These are phyloP conservation scores for Erebia epiphron DNA, from an alignment of 2,888 invertebrate species.

Conservation along the genomic window DNA sequence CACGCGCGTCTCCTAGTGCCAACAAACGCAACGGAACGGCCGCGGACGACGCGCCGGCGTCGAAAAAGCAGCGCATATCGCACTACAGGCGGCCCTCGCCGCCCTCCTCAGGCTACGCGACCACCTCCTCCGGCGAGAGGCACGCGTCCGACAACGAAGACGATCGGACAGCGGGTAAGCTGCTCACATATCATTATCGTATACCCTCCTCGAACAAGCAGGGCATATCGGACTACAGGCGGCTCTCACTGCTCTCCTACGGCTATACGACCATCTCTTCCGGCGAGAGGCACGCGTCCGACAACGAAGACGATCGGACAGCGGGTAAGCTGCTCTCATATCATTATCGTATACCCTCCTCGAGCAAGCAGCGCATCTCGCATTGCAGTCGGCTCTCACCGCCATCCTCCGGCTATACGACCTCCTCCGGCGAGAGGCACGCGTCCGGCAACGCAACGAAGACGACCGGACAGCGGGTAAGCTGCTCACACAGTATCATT, in stretches of 20 bases:
- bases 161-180: slow-evolving; percentile 63
- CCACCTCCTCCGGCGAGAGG: slow-evolving; percentile 78
- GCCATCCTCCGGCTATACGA: slow-evolving; percentile 69
- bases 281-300: slow-evolving; percentile 79
- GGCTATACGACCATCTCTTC: slow-evolving; percentile 69
- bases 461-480: too few species aligned
- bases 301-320: slow-evolving; percentile 77
- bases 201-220: slow-evolving; percentile 87
- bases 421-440: slow-evolving; percentile 79
- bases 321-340: slow-evolving; percentile 46
- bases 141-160: slow-evolving; percentile 81
- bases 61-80: slow-evolving; percentile 94
- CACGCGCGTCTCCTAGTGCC: slow-evolving; percentile 84
- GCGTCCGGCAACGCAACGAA: slow-evolving; percentile 68
- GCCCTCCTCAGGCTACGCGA: slow-evolving; percentile 67
- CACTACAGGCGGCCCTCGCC: slow-evolving; percentile 85
- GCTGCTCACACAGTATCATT: too few species aligned
- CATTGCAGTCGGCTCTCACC: slow-evolving; percentile 83
- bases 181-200: neutral
- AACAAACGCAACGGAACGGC: slow-evolving; percentile 87
- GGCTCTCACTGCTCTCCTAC: slow-evolving; percentile 78
- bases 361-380: slow-evolving; percentile 95
- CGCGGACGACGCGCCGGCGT: slow-evolving; percentile 83
- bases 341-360: slow-evolving; percentile 53
- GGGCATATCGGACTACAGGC: slow-evolving; percentile 91